Percentiles rank a stretch among this genome's conserved stretches.
phyloP scores from a whole-genome alignment of 2,113 vertebrate species.

The Anser brachyrhynchus region DNA sequence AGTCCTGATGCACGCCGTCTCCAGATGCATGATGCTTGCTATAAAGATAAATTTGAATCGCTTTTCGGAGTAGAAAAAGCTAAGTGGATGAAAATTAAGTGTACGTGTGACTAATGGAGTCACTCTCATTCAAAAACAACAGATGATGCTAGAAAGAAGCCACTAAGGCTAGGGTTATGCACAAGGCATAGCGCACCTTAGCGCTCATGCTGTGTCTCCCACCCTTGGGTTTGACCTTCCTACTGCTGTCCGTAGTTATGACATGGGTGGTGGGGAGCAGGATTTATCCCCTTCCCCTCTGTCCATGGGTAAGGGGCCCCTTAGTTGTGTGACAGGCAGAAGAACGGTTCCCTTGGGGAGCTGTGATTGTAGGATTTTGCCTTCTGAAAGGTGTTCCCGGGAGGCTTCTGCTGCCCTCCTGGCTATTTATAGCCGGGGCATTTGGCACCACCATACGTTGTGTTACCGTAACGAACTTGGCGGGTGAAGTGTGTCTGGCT shows the following conservation, averaged over 20 bases:
- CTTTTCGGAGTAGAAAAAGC: background rate
- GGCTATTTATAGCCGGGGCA: rapidly evolving
- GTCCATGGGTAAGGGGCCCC: background rate
- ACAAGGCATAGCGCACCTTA: background rate
- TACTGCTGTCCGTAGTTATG: rapidly evolving
- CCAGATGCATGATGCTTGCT: background rate
- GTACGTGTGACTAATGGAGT: background rate
- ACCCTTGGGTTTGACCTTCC: background rate
- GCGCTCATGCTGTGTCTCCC: background rate
- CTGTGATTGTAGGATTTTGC: background rate
- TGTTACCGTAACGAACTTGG: background rate
- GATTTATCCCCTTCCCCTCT: background rate
- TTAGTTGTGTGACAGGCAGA: background rate
- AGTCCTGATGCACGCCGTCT: background rate
- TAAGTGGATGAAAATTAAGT: background rate
- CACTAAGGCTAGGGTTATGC: background rate
- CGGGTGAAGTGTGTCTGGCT: background rate
- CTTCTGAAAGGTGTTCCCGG: background rate
- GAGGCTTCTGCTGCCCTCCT: background rate
- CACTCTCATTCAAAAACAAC: background rate
- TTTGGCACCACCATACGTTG: background rate
- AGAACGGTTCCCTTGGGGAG: background rate
- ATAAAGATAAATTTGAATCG: background rate
- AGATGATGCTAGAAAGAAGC: background rate
- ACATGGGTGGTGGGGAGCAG: rapidly evolving